phyloP scores from a whole-genome alignment of 2,888 invertebrate species.

The Ophioninae sp. region DNA sequence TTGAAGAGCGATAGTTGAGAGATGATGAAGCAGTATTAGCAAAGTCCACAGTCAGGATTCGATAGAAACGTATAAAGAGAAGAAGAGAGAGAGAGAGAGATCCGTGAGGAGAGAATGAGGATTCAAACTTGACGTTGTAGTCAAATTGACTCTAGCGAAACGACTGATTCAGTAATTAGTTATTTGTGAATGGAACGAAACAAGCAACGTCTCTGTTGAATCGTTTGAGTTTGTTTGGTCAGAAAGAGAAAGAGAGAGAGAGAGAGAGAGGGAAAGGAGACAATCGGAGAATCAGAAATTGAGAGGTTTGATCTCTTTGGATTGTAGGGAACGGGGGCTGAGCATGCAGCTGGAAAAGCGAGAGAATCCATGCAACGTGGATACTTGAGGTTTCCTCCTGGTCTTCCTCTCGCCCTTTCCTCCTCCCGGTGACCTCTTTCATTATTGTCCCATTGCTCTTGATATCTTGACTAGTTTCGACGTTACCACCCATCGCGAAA shows the following conservation, averaged over 20 bases:
- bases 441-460: conserved; percentile 11
- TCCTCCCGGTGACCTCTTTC: conserved; percentile 9
- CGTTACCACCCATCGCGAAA: conserved; percentile 65
- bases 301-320: conserved; percentile 24
- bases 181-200: conserved; percentile 70
- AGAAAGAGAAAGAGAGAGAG: conserved; percentile 35
- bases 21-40: conserved; percentile 22
- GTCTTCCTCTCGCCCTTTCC: conserved; percentile 51
- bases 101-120: conserved; percentile 8
- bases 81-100: conserved; percentile 1
- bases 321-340: conserved; percentile 14
- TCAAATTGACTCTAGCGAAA: conserved; percentile 44
- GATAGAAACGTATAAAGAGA: conserved; percentile 1
- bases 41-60: neutral
- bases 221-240: conserved; percentile 38
- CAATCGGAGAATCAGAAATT: conserved; percentile 17
- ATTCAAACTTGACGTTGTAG: conserved; percentile 36
- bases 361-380: conserved; percentile 71
- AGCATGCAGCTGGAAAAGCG: conserved; percentile 49
- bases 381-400: conserved; percentile 71
- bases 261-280: conserved; percentile 32
- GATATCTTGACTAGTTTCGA: conserved; percentile 69
- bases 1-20: neutral
- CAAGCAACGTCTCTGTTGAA: conserved; percentile 62
- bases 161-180: conserved; percentile 67